Evolutionary conservation across 2,113 vertebrate species (phyloP), one percentile per base, ranked within the genome.

Genomic region (Capreolus pygargus): DNA sequence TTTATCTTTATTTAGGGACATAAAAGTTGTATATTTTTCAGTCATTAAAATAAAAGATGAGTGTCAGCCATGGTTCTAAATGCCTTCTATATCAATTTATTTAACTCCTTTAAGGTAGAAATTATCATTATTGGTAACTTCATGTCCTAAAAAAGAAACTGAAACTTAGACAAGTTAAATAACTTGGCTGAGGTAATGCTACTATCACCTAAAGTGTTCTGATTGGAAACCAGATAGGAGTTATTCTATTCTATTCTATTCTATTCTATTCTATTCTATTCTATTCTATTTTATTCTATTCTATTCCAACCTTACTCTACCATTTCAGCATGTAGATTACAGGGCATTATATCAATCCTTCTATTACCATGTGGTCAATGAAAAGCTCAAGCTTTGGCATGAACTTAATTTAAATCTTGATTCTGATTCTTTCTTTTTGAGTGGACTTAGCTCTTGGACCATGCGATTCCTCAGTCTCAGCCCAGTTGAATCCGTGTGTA

Each of bases 311-410:
- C 45, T 12, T 21, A 10, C 36, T 36, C 36, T n/a, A n/a, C 15
- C 7, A 15, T 16, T 36, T 58, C 13, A 16, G 15, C 58, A 7
- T 0, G 0, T 36, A 47, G 39, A 58, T n/a, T 23, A 30, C 27
- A 47, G 39, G 13, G 9, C 4, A 28, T 70, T 17, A 28, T 47
- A 17, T 2, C 21, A 76, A n/a, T 13, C 14, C 30, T 85, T 93
- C 36, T 76, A 76, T 47, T 4, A 47, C 15, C 52, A 58, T 28
- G 23, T 28, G 30, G 30, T 6, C 52, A 36, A 21, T 1, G 39
- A 47, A 58, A 25, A 86, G 33, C 16, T 85, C 82, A 85, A 10
- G 25, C 30, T 86, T 74, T 3, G 3, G 52, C 58, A 33, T 58
- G 15, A 58, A 76, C 23, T 93, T 55, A 76, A 47, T 58, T 58